Base-by-base conservation (phyloP, 2,113 vertebrate genomes). In the Capra hircus region DNA sequence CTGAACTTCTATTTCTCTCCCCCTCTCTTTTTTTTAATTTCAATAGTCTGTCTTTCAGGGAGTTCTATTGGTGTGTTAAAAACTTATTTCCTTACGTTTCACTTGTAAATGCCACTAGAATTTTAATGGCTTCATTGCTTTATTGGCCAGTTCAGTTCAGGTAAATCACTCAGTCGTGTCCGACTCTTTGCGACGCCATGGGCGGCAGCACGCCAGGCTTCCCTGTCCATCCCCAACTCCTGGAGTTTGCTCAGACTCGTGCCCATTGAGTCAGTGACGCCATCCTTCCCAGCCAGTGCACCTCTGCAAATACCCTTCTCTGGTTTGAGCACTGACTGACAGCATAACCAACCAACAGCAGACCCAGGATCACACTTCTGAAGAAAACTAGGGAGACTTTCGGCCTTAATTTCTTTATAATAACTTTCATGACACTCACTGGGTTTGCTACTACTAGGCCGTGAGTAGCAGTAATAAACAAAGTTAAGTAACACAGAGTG, bases 141-240 rank as follows among this genome's bases (percentile, higher is more conserved):
- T 48, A 10, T n/a, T 55, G 40, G 30, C 52, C 27, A 50, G 57
- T 43, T 71, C 9, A 71, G 33, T 19, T 67, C 64, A n/a, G 67
- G 6, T 23, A 5, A 71, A 5, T 71, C 1, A 0, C 19, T 23
- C n/a, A 71, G 67, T 71, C 5, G 10, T 71, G 19, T 71, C n/a
- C 1, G 0, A 36, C n/a, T 71, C n/a, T 71, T 12, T 71, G 67
- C 1, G 5, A 12, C n/a, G 0, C 64, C 67, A 0, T 3, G 19
- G 33, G 11, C 19, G 12, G n/a, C 67, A 23, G 67, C 19, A 12
- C 0, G 0, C 67, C 67, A 40, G 67, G 67, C 67, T n/a, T 12
- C n/a, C 33, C 19, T 23, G 67, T 12, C 67, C 67, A 40, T 23
- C n/a, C 12, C 67, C 67, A 40, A 0, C 19, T 23, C 67, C 67